Conservation (phyloP, 2,888 invertebrate genomes). For the Leptopilina myrica region DNA sequence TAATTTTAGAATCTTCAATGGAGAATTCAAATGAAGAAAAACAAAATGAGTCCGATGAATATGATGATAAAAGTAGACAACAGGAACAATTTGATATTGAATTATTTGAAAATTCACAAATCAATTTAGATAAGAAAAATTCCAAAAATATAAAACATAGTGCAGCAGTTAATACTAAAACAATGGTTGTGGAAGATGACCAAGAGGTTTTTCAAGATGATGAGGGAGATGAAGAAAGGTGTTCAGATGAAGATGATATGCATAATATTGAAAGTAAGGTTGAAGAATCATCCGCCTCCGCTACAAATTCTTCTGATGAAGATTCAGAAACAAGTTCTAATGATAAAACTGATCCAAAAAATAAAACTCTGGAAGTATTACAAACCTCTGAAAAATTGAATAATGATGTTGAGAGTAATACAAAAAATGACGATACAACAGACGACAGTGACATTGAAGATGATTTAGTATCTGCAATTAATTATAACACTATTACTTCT, state of each 20-base stretch:
- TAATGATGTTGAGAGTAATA: slow-evolving; percentile 35
- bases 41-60: slow-evolving; percentile 68
- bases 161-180: slow-evolving; percentile 39
- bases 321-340: slow-evolving; percentile 73
- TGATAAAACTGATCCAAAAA: slow-evolving; percentile 69
- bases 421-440: slow-evolving; percentile 71
- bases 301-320: slow-evolving; percentile 71
- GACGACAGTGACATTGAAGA: slow-evolving; percentile 82
- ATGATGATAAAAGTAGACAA: slow-evolving; percentile 61
- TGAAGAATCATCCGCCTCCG: slow-evolving; percentile 63
- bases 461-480: slow-evolving; percentile 82
- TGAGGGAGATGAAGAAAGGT: slow-evolving; percentile 60
- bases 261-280: slow-evolving; percentile 60
- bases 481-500: slow-evolving; percentile 84
- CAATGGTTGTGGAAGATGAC: slow-evolving; percentile 47
- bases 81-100: slow-evolving; percentile 47
- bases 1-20: slow-evolving; percentile 68
- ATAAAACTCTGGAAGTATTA: slow-evolving; percentile 36
- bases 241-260: slow-evolving; percentile 44
- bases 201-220: slow-evolving; percentile 56
- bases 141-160: slow-evolving; percentile 20
- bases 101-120: slow-evolving; percentile 42
- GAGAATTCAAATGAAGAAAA: slow-evolving; percentile 69
- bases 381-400: slow-evolving; percentile 34
- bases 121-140: neutral